phyloP scores from a whole-genome alignment of 2,888 invertebrate genomes.

The Orthosia incerta region DNA sequence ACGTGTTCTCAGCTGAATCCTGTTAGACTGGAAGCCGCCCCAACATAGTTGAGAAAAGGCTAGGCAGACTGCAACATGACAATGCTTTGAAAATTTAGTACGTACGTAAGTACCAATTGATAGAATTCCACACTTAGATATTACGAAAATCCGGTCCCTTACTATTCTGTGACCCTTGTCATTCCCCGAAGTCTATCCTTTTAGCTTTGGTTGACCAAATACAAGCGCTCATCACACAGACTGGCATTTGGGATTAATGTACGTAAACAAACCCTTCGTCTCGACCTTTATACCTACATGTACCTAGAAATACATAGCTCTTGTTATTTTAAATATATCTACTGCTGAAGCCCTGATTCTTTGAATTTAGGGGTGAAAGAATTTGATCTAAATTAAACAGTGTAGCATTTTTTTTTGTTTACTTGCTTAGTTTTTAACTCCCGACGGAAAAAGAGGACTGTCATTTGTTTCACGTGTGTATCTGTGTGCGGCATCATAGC shows the following conservation, averaged over 20 bases:
- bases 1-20: no score
- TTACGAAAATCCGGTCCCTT: slow-evolving; percentile 2
- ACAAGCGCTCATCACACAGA: slow-evolving; percentile 4
- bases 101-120: no score
- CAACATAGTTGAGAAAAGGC: no score
- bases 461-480: no score
- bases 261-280: slow-evolving; percentile 33
- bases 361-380: not conserved
- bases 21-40: no score
- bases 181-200: slow-evolving; percentile 15
- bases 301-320: not conserved
- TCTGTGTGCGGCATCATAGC: no score
- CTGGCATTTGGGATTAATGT: slow-evolving; percentile 30
- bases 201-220: slow-evolving; percentile 28
- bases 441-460: no score
- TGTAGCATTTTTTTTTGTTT: no score
- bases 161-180: not conserved
- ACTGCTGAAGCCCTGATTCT: not conserved
- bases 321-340: not conserved
- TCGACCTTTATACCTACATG: not conserved
- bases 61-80: no score
- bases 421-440: no score
- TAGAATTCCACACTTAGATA: not conserved
- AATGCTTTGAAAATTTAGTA: no score
- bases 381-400: not conserved